These are phyloP conservation scores for Palythoa heliodiscus DNA, from an alignment of 92 coral and sea anemone genomes.

Conservation along the genomic window DNA sequence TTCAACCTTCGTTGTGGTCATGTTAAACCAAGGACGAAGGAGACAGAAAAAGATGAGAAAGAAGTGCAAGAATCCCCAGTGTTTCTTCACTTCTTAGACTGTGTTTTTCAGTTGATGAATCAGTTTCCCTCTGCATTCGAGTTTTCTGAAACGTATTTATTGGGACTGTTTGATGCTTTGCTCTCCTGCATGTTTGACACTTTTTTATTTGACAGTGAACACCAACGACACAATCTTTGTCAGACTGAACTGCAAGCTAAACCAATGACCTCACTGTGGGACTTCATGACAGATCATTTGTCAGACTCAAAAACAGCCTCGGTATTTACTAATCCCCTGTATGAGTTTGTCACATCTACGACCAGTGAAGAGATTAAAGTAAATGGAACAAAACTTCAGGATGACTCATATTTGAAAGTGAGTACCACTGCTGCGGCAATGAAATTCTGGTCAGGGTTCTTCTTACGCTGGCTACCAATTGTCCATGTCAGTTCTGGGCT, in stretches of 20 bases:
- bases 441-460: constrained; percentile 95
- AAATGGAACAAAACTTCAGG: constrained; percentile 40
- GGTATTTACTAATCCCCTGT: constrained; percentile 84
- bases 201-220: constrained; percentile 90
- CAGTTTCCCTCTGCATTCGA: constrained; percentile 98
- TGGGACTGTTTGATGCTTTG: constrained; percentile 87
- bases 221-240: constrained; percentile 66
- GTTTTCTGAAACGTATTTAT: constrained; percentile 92
- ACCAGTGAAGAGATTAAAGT: constrained; percentile 41
- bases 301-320: constrained; percentile 74
- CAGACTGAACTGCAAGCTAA: constrained; percentile 59
- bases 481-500: constrained; percentile 91
- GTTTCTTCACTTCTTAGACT: constrained; percentile 93
- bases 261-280: constrained; percentile 88
- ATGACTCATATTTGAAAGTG: constrained; percentile 64
- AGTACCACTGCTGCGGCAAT: constrained; percentile 83
- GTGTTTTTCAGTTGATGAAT: constrained; percentile 88
- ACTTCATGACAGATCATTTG: constrained; percentile 85
- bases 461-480: constrained; percentile 90
- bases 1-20: constrained; percentile 88
- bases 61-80: constrained; percentile 86
- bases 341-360: constrained; percentile 68
- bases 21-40: constrained; percentile 53
- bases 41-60: constrained; percentile 74
- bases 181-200: constrained; percentile 96